A percentile compares a stretch with the other conserved stretches of the same genome.
Conservation (phyloP, 2,113 vertebrate species). For the Peromyscus californicus region DNA sequence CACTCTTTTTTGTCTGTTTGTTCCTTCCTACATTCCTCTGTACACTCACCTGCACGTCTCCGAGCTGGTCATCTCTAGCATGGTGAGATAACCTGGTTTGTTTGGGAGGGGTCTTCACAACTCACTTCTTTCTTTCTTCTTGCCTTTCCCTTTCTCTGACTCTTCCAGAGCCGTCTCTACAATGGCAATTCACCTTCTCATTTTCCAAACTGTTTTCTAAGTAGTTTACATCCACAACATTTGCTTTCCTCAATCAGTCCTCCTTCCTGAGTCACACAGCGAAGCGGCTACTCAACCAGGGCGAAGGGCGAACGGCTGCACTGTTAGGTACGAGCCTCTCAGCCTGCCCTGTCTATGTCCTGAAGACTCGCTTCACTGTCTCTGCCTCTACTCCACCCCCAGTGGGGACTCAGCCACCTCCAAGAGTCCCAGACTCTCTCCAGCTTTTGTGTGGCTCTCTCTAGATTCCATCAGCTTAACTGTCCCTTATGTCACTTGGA, state of each 20-base stretch:
- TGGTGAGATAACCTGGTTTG: background rate
- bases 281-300: background rate
- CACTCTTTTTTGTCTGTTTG: background rate
- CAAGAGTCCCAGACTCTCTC: background rate
- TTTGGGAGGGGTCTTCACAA: background rate
- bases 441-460: background rate
- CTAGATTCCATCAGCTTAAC: background rate
- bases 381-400: background rate
- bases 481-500: background rate
- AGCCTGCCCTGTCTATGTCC: rapidly evolving
- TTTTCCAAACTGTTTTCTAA: background rate
- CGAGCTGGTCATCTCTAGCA: background rate
- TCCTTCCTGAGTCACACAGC: background rate
- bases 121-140: background rate
- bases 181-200: background rate
- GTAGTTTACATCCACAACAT: background rate
- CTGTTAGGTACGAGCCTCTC: too few species aligned
- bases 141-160: background rate
- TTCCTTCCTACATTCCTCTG: background rate
- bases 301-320: rapidly evolving
- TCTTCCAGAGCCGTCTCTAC: background rate
- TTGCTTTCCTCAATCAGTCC: background rate
- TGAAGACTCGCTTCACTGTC: too few species aligned
- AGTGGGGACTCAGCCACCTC: background rate
- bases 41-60: background rate